Conservation (phyloP, 2,888 invertebrate genomes). For the Nomada flava region DNA sequence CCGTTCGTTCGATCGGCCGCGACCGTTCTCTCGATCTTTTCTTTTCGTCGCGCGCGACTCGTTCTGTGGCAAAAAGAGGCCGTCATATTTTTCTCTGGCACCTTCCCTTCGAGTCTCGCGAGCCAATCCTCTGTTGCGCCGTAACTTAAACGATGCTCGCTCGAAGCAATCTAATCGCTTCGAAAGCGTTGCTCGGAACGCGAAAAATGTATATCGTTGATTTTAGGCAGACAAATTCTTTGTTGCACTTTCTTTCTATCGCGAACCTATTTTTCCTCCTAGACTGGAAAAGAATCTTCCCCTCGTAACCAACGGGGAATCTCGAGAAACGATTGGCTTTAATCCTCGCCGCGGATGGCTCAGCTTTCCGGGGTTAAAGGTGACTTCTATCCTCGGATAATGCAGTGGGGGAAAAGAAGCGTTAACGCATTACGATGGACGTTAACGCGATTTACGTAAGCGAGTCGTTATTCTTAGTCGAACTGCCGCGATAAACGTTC, state of each 20-base stretch:
- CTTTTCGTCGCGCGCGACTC: conserved; percentile 26
- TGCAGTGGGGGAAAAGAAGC: neutral
- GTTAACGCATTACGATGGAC: neutral
- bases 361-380: too few relatives aligned
- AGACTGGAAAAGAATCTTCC: neutral
- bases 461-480: conserved; percentile 18
- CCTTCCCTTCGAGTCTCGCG: neutral
- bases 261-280: neutral
- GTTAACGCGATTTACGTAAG: conserved; percentile 44
- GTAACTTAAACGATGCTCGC: neutral
- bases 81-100: conserved; percentile 21
- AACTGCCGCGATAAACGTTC: conserved; percentile 28
- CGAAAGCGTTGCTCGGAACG: neutral
- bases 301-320: neutral
- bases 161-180: conserved; percentile 5
- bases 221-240: neutral
- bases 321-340: neutral
- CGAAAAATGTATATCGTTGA: neutral
- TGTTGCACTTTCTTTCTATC: neutral
- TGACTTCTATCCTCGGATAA: too few relatives aligned
- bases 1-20: conserved; percentile 19
- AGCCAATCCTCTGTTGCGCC: neutral
- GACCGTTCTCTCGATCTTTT: conserved; percentile 28
- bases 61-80: conserved; percentile 31
- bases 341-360: too few relatives aligned